Evolutionary conservation across 92 coral and sea anemone species (phyloP).

Genomic region (Bergia puertoricense): DNA sequence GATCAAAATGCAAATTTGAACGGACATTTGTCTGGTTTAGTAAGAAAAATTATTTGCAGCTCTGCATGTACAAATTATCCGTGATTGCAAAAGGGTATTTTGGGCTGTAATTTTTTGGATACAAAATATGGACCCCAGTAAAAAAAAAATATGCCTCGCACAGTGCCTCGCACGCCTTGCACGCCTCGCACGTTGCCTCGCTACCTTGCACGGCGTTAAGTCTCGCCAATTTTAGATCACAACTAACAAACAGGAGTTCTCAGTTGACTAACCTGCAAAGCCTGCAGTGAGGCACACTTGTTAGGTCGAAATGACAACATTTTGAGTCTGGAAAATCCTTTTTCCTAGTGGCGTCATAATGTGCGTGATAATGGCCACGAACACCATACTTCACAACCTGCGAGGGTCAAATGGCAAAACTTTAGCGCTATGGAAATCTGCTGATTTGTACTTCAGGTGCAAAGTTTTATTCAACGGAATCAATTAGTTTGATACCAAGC

Average conservation of each 20-base stretch:
- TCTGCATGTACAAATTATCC: too few relatives aligned
- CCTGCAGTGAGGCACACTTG: conserved; percentile 56
- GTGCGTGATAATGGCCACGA: conserved; percentile 60
- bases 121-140: too few relatives aligned
- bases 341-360: conserved; percentile 52
- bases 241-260: background rate
- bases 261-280: conserved; percentile 48
- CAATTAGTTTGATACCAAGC: background rate
- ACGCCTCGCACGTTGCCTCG: too few relatives aligned
- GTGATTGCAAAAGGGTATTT: too few relatives aligned
- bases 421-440: background rate
- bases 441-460: background rate
- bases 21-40: too few relatives aligned
- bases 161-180: too few relatives aligned
- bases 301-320: conserved; percentile 56
- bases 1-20: too few relatives aligned
- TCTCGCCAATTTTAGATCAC: too few relatives aligned
- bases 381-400: conserved; percentile 57
- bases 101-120: too few relatives aligned
- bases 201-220: too few relatives aligned
- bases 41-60: too few relatives aligned
- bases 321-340: conserved; percentile 42
- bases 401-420: background rate
- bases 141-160: too few relatives aligned
- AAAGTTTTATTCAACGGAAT: background rate